These are phyloP conservation scores for Danaus plexippus DNA, from an alignment of 1,140 invertebrate genomes.

Conservation along the genomic window DNA sequence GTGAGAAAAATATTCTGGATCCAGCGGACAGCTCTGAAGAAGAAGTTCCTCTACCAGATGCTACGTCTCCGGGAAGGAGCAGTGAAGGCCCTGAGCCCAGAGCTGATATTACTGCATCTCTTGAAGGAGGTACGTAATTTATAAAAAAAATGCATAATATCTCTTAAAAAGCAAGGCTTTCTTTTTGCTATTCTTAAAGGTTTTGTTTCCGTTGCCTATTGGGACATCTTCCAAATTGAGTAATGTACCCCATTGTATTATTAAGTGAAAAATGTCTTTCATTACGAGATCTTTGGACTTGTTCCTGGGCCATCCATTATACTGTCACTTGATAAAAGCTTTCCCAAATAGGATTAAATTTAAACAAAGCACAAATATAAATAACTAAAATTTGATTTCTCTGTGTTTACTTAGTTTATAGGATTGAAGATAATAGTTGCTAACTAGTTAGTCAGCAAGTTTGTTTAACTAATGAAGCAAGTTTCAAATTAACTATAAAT, in stretches of 20 bases:
- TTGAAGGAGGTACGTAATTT: slow-evolving; percentile 48
- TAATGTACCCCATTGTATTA: too few relatives aligned
- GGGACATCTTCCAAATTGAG: too few relatives aligned
- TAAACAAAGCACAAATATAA: slow-evolving; percentile 9
- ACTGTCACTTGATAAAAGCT: slow-evolving; percentile 13
- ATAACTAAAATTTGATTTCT: slow-evolving; percentile 6
- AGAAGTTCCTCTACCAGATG: slow-evolving; percentile 57
- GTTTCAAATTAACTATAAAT: slow-evolving; percentile 44
- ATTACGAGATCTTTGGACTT: too few relatives aligned
- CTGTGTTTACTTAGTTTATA: slow-evolving; percentile 26
- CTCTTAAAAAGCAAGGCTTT: too few relatives aligned
- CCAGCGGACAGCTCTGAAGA: slow-evolving; percentile 65
- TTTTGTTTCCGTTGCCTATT: too few relatives aligned
- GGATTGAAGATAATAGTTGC: slow-evolving; percentile 51
- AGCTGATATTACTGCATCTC: slow-evolving; percentile 56
- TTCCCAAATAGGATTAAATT: slow-evolving; percentile 12
- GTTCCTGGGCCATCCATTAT: slow-evolving; percentile 7
- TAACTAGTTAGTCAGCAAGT: slow-evolving; percentile 46
- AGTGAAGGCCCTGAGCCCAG: slow-evolving; percentile 62
- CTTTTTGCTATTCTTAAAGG: too few relatives aligned
- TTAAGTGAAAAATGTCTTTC: too few relatives aligned
- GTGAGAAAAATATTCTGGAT: slow-evolving; percentile 54
- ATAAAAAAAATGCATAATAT: background rate
- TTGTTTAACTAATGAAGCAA: slow-evolving; percentile 51
- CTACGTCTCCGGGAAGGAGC: slow-evolving; percentile 58